Percentiles rank a stretch among this genome's conserved stretches.
Evolutionary conservation across 2,113 vertebrate genomes (phyloP).

Genomic region (Semicossyphus pulcher): DNA sequence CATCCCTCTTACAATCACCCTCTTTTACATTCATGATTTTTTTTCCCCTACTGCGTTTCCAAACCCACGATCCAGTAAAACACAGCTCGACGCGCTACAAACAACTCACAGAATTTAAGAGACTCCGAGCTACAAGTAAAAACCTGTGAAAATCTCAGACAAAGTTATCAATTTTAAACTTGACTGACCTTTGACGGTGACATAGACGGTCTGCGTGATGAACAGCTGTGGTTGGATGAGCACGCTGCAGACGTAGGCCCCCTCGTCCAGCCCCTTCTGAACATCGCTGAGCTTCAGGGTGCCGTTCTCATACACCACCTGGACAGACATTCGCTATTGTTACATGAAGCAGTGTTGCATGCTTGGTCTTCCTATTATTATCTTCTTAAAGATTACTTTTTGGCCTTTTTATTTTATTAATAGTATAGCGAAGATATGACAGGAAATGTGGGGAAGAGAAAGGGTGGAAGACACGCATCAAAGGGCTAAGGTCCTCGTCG

Average conservation of each 20-base stretch:
- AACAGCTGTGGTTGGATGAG: conserved; percentile 97
- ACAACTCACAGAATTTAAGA: background rate
- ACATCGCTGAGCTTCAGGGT: conserved; percentile 97
- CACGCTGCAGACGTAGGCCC: conserved; percentile 96
- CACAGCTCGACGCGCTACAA: conserved; percentile 2
- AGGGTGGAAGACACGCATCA: too few relatives aligned
- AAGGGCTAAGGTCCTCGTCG: too few relatives aligned
- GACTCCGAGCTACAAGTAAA: background rate
- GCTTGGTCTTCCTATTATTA: background rate
- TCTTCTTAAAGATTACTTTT: too few relatives aligned
- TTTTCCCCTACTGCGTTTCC: background rate
- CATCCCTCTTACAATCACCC: conserved; percentile 8
- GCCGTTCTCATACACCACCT: conserved; percentile 96
- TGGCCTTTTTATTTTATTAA: too few relatives aligned
- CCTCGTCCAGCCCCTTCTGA: conserved; percentile 98
- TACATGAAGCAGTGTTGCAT: background rate
- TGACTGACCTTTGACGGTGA: conserved; percentile 95
- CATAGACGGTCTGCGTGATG: conserved; percentile 96
- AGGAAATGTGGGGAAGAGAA: too few relatives aligned
- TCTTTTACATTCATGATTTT: conserved; percentile 30
- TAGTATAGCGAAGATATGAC: too few relatives aligned
- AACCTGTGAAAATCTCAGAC: background rate
- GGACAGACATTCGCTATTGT: conserved; percentile 20
- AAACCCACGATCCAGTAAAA: conserved; percentile 4
- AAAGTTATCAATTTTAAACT: background rate